These are phyloP conservation scores for Ianthella basta DNA, from an alignment of 37 sponge, comb jelly and placozoan genomes.

Conservation along the genomic window DNA sequence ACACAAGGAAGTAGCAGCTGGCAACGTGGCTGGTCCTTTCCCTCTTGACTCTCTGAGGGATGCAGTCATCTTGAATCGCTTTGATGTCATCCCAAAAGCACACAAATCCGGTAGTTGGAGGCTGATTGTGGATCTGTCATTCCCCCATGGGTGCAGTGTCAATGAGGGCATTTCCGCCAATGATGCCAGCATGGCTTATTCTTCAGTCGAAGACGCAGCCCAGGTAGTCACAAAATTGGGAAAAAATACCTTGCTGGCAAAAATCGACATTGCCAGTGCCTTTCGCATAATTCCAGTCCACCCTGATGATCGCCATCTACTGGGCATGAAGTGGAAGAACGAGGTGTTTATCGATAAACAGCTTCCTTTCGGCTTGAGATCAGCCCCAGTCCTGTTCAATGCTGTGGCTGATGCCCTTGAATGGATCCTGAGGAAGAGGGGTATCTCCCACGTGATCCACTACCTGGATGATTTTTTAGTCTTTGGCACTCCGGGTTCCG, in stretches of 20 bases:
- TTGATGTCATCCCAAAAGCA: slow-evolving; percentile 39
- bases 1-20: neutral
- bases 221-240: neutral
- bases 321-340: slow-evolving; percentile 16
- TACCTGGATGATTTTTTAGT: slow-evolving; percentile 1
- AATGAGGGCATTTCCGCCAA: slow-evolving; percentile 32
- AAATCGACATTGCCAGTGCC: slow-evolving; percentile 28
- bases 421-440: neutral
- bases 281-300: slow-evolving; percentile 43
- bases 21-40: slow-evolving; percentile 28
- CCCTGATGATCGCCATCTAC: slow-evolving; percentile 39
- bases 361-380: neutral
- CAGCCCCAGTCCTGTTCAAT: neutral
- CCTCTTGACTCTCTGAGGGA: too few species aligned
- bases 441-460: neutral
- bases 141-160: slow-evolving; percentile 31
- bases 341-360: neutral
- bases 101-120: slow-evolving; percentile 37
- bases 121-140: slow-evolving; percentile 49
- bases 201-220: slow-evolving; percentile 17
- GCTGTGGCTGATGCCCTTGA: neutral
- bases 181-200: slow-evolving; percentile 19
- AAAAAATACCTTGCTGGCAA: slow-evolving; percentile 14
- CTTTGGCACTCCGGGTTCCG: neutral
- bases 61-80: slow-evolving; percentile 15